phyloP scores from a whole-genome alignment of 2,797 vertebrate species.

The Gymnothorax javanicus region DNA sequence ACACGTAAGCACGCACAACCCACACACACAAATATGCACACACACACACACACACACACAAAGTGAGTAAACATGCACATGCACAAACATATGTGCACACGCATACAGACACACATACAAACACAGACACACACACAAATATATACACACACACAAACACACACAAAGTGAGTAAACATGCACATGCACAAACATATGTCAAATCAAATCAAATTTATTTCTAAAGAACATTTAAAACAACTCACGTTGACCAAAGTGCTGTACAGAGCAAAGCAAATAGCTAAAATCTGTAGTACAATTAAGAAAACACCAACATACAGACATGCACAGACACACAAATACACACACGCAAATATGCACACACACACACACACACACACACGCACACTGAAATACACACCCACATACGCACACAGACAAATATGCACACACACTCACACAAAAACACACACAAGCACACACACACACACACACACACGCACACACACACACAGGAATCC shows the following conservation, averaged over 20 bases:
- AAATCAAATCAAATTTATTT: too few species aligned
- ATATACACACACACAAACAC: conserved; percentile 34
- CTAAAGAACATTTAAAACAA: too few species aligned
- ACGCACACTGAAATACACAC: conserved; percentile 14
- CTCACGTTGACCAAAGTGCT: too few species aligned
- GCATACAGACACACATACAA: conserved; percentile 14
- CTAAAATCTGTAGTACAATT: too few species aligned
- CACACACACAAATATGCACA: neutral
- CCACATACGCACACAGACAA: neutral
- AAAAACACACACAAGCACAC: conserved; percentile 26
- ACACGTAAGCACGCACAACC: neutral
- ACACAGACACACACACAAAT: neutral
- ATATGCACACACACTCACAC: conserved; percentile 34
- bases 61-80: conserved; percentile 30
- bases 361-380: conserved; percentile 38
- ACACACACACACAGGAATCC: neutral
- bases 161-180: conserved; percentile 25
- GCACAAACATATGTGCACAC: conserved; percentile 18
- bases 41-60: conserved; percentile 31
- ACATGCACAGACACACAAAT: conserved; percentile 25
- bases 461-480: conserved; percentile 9
- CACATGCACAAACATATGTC: conserved; percentile 18
- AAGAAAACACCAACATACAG: too few species aligned
- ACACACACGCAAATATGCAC: neutral
- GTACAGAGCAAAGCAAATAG: too few species aligned